Percentiles rank a stretch among this genome's conserved stretches.
These are phyloP conservation scores for Lasioglossum villosulum DNA, from an alignment of 2,888 invertebrate genomes.

Conservation along the genomic window DNA sequence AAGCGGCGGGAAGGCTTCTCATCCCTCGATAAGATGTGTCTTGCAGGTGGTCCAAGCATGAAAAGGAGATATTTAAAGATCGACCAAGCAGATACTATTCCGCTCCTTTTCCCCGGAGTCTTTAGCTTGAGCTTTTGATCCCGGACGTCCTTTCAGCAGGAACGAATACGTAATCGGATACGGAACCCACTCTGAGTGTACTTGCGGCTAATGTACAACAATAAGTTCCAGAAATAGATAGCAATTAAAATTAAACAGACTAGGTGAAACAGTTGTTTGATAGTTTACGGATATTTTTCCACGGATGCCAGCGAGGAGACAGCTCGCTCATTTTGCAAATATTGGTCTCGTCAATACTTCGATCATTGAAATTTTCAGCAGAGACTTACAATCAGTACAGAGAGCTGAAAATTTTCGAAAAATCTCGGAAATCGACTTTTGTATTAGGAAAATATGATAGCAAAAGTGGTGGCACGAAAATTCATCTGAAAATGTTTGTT, in stretches of 20 bases:
- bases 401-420: too few species aligned
- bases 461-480: too few species aligned
- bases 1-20: slow-evolving; percentile 15
- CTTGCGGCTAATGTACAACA: slow-evolving; percentile 21
- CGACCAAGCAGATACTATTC: slow-evolving; percentile 42
- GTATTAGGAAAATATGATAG: too few species aligned
- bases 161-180: slow-evolving; percentile 71
- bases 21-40: slow-evolving; percentile 32
- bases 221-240: slow-evolving; percentile 20
- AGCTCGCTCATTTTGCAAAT: neutral
- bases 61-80: slow-evolving; percentile 64
- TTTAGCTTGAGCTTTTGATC: slow-evolving; percentile 51
- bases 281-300: too few species aligned
- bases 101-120: slow-evolving; percentile 46
- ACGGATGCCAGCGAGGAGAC: too few species aligned
- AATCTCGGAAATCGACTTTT: too few species aligned
- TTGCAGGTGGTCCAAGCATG: slow-evolving; percentile 53
- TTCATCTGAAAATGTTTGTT: too few species aligned
- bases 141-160: slow-evolving; percentile 62
- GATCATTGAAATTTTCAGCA: neutral
- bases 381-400: too few species aligned
- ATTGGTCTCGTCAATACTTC: neutral
- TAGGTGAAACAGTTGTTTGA: neutral
- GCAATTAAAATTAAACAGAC: slow-evolving; percentile 23
- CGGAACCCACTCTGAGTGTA: slow-evolving; percentile 42